These are phyloP conservation scores for Morinoia aosen DNA, from an alignment of 2,888 invertebrate genomes.

Conservation along the genomic window DNA sequence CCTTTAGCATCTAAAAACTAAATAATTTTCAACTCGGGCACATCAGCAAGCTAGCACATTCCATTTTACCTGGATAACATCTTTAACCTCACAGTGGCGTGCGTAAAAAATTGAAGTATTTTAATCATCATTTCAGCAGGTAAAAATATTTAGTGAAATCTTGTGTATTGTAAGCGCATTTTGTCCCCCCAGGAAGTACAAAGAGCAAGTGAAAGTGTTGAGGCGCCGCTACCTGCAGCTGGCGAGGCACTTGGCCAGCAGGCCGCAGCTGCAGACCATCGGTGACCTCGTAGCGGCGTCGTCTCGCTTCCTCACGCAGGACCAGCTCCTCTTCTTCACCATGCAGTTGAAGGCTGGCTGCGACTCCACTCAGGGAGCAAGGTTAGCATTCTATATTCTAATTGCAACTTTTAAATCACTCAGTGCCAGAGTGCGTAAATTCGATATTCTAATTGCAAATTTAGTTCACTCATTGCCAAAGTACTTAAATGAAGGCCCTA, in stretches of 20 bases:
- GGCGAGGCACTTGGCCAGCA: slow-evolving; percentile 56
- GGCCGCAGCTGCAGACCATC: slow-evolving; percentile 59
- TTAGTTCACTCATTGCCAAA: too few species aligned
- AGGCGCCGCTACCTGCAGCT: slow-evolving; percentile 57
- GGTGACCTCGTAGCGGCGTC: slow-evolving; percentile 63
- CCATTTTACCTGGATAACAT: too few species aligned
- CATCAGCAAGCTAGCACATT: too few species aligned
- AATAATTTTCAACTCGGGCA: too few species aligned
- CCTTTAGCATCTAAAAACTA: too few species aligned
- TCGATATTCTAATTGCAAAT: neutral
- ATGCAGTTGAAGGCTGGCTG: slow-evolving; percentile 63
- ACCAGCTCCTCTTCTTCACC: slow-evolving; percentile 63
- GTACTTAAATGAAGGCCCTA: too few species aligned
- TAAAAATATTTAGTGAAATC: neutral
- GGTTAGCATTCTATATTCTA: slow-evolving; percentile 45
- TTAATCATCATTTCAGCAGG: neutral
- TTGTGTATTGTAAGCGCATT: neutral
- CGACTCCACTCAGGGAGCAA: slow-evolving; percentile 59
- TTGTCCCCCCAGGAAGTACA: slow-evolving; percentile 54
- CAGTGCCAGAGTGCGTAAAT: neutral
- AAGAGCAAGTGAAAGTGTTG: slow-evolving; percentile 58
- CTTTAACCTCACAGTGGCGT: too few species aligned
- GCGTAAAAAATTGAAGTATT: too few species aligned
- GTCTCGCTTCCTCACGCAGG: slow-evolving; percentile 62
- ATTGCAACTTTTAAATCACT: neutral